Base-by-base conservation (phyloP, 2,113 vertebrate genomes). In the Barbus barbus region DNA sequence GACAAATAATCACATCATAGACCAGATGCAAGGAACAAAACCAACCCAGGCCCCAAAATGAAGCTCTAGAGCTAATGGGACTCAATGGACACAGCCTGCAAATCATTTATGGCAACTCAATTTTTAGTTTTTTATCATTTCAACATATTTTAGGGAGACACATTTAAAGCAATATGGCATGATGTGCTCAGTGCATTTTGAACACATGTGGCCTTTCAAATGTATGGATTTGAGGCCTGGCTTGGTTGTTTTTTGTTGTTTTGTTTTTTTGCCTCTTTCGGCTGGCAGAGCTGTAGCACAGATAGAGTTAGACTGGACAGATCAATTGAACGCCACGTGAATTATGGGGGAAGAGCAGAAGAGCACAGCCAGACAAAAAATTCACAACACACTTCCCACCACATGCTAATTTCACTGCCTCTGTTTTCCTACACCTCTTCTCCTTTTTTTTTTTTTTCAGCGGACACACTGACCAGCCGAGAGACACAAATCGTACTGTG, bases 1-100 rank as follows among this genome's bases (percentile, higher is more conserved):
- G 87, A 89, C 79, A 86, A 80, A 87, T 83, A 83, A 86, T 77
- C 69, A 87, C 80, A 67, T 85, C 84, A 85, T 78, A 82, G 82
- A 84, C 78, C 78, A 83, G 28, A 85, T 63, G 67, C 79, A 75
- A 58, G 60, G 60, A 65, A 69, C 74, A 75, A 36, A 51, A 79
- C 83, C 69, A 79, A 86, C 46, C 46, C 74, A 87, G 84, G 84
- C 69, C 88, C 82, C 78, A 61, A 48, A 78, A 75, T 69, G 28
- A 41, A 26, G 72, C 76, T 56, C 46, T 79, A 26, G 48, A 77
- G 2, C 20, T 13, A 22, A 36, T 61, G 8, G 22, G n/a, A 26
- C 77, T 58, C 18, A 24, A 76, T 26, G 38, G 58, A n/a, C 36
- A 31, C 51, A 61, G 71, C 22, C 26, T 28, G 74, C 13, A 24